Evolutionary conservation across 2,888 invertebrate species (phyloP).

Genomic region (Muschampia plurimacula): DNA sequence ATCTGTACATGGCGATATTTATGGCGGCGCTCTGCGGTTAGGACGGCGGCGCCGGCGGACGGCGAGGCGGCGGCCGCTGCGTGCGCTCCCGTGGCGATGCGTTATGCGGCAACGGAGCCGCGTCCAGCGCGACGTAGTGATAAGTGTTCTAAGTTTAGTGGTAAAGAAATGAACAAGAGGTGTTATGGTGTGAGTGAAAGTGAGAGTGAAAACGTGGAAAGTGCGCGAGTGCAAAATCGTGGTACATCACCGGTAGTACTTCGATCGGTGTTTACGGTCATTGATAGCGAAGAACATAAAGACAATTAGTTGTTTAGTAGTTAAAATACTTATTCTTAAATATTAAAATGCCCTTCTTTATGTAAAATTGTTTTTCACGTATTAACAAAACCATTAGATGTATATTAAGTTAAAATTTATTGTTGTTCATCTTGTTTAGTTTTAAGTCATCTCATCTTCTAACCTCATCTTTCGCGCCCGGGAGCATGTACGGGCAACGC

Average conservation of each 20-base stretch:
- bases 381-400: neutral
- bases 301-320: no score
- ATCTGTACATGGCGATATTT: neutral
- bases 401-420: neutral
- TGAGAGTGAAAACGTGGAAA: neutral
- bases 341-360: neutral
- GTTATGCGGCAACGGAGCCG: neutral
- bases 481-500: neutral
- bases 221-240: neutral
- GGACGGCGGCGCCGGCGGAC: neutral
- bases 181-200: neutral
- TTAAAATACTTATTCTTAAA: no score
- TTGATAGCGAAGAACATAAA: neutral
- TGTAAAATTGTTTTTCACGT: neutral
- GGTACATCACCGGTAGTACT: neutral
- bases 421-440: neutral
- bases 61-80: neutral
- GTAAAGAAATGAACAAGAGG: neutral
- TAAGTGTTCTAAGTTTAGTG: no score
- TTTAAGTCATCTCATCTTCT: neutral
- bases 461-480: slow-evolving; percentile 4
- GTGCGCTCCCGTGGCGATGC: neutral
- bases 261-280: neutral
- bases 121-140: neutral
- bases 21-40: neutral